Evolutionary conservation across 2,797 vertebrate genomes (phyloP), one percentile per base, ranked within the genome.

Genomic region (Enteromius treurensis): DNA sequence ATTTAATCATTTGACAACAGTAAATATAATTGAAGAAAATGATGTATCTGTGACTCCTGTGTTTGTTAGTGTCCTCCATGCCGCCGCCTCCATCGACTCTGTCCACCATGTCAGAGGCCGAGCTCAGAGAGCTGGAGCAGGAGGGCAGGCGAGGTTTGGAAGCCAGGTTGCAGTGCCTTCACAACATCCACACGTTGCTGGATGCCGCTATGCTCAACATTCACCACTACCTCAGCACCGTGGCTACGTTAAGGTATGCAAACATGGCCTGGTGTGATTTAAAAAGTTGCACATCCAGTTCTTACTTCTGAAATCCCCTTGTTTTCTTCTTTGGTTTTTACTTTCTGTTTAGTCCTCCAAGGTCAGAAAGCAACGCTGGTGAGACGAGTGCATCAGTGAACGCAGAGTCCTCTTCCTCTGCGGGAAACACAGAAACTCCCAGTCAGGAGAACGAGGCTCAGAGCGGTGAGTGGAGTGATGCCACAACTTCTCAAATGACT

Each of bases 201-300:
- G 97, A 99, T 0, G 97, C 97, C 0, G 97, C 97, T 90, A 98
- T 99, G 97, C 92, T 99, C 67, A 98, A 99, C 91, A 99, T 99
- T 92, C 97, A 97, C 93, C 97, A 98, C 91, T 98, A 98, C 93
- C 96, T 98, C 86, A 95, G 95, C 0, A 97, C 98, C 0, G 93
- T 99, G 9, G 95, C 96, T 64, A 95, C 95, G 0, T 90, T 98
- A 37, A 94, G 94, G 97, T 97, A 88, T 2, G 82, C 9, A 23
- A 64, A 55, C 8, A 4, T 64, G 6, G 14, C 15, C 26, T 62
- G 23, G 60, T 5, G 29, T 29, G 29, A 73, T 29, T 14, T 13
- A 60, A 45, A 51, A 49, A 51, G 32, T 71, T 3, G 23, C 53
- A 14, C 15, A 1, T 69, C 19, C 7, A 26, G 71, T 79, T 77